Evolutionary conservation across 2,888 invertebrate genomes (phyloP), one percentile per base, ranked within the genome.

Genomic region (Drosophila limbata): DNA sequence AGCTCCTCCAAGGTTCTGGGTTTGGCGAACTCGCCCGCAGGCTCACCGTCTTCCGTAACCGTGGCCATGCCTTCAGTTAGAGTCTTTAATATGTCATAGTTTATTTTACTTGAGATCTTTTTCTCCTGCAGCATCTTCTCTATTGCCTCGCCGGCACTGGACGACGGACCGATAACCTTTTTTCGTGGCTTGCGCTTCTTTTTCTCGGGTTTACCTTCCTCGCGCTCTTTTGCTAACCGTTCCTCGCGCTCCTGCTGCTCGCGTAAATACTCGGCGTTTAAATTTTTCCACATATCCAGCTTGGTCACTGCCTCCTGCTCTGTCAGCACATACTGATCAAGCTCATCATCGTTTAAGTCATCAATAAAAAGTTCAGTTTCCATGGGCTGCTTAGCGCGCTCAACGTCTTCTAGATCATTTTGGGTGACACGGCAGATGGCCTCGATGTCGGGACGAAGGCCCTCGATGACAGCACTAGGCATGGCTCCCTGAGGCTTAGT

Each of bases 81-180:
- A 81, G 96, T 96, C 92, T 96, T 97, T 67, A 99, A 93, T 40
- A 99, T 98, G 82, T 99, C 99, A 90, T 99, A 99, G 93, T 99
- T 99, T 61, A 99, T 98, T 94, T 99, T 99, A 4, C 95, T 95
- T 3, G 99, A 99, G 77, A 99, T 96, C 91, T 97, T 97, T 93
- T 98, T 98, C 91, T 99, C 99, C 79, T 96, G 97, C 19, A 99
- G 93, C 95, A 99, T 98, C 93, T 98, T 98, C 91, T 98, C 97
- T 48, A 99, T 98, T 0, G 99, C 99, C 93, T 99, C 98, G 3
- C 96, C 97, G 61, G 95, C 94, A 0, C 95, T 95, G 65, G 93
- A 94, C 0, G 96, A 95, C 1, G 96, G 95, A 39, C 94, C 94
- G 45, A 94, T 94, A 3, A 94, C 93, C 81, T 95, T 95, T 89